A percentile compares a stretch with the other conserved stretches of the same genome.
Evolutionary conservation across 2,113 vertebrate genomes (phyloP).

Genomic region (Scomber japonicus): DNA sequence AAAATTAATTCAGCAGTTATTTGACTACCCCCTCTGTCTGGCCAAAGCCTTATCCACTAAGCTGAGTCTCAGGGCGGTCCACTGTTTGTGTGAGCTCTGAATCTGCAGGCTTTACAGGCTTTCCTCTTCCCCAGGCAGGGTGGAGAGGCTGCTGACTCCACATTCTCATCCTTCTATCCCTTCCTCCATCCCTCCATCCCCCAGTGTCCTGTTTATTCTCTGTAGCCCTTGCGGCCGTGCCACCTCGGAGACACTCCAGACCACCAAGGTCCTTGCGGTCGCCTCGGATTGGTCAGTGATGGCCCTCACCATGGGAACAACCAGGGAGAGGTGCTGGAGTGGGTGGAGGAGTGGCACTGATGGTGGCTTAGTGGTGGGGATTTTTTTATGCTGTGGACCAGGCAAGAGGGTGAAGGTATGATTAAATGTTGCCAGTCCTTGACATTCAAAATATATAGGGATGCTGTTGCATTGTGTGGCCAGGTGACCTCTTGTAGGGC

Average conservation of each 20-base stretch:
- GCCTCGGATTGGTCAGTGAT: slow-evolving; percentile 54
- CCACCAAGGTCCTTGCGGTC: slow-evolving; percentile 77
- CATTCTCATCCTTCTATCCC: slow-evolving; percentile 77
- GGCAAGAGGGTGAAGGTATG: slow-evolving; percentile 60
- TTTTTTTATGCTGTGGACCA: slow-evolving; percentile 54
- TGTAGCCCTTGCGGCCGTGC: slow-evolving; percentile 77
- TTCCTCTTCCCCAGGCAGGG: slow-evolving; percentile 76
- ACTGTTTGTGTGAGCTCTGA: slow-evolving; percentile 77
- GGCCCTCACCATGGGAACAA: slow-evolving; percentile 70
- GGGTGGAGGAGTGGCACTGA: slow-evolving; percentile 70
- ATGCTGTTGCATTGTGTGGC: slow-evolving; percentile 49
- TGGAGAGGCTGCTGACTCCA: slow-evolving; percentile 76
- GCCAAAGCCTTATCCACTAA: slow-evolving; percentile 68
- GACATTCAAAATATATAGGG: slow-evolving; percentile 63
- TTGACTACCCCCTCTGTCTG: slow-evolving; percentile 63
- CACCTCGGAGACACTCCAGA: slow-evolving; percentile 83
- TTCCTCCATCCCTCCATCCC: slow-evolving; percentile 77
- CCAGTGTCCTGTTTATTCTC: slow-evolving; percentile 81
- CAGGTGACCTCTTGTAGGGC: slow-evolving; percentile 50
- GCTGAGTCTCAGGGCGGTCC: slow-evolving; percentile 64
- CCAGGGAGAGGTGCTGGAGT: slow-evolving; percentile 62
- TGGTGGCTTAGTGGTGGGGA: slow-evolving; percentile 66
- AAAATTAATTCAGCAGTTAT: slow-evolving; percentile 62
- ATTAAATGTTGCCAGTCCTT: slow-evolving; percentile 68
- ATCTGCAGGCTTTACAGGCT: slow-evolving; percentile 80